Evolutionary conservation across 2,888 invertebrate species (phyloP), one percentile per base, ranked within the genome.

Genomic region (Spialia ferax): DNA sequence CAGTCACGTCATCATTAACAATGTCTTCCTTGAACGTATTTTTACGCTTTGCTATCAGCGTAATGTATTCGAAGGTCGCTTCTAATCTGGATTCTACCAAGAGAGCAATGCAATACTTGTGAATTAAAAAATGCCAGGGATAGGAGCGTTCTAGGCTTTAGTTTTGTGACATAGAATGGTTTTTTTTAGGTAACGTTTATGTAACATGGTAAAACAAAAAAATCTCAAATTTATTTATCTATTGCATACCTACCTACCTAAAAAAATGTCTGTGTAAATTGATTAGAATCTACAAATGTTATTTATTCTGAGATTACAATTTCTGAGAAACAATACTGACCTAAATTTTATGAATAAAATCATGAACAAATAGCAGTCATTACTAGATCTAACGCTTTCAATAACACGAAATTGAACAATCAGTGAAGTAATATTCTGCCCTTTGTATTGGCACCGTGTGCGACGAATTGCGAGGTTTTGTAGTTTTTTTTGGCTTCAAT

Each of bases 401-500:
- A 54, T 54, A 23, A 29, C 23, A 23, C 23, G 8, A 54, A 54
- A 54, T 23, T 23, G 54, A 54, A 54, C 54, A 54, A 54, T 54
- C 54, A 54, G 54, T 54, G 54, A 23, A 62, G 38, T 63, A 63
- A 63, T 63, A 63, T 55, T 42, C 42, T 15, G 54, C 55, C 35
- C 63, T 54, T 63, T 63, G 38, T 63, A 52, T 35, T 15, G 63
- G 63, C 63, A 13, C 63, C 63, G 52, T 54, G 38, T 63, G 63
- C 38, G 35, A 63, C 38, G 26, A 63, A 63, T 63, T 54, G 63
- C 54, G 52, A 38, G 18, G 54, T 32, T 63, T 54, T 54, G 22
- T 35, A 50, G 32, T 26, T 62, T 26, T 59, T 54, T 54, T 54
- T 48, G 20, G 54, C 54, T 54, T 54, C 26, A n/a, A 5, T 15